Evolutionary conservation across 2,888 invertebrate genomes (phyloP), one percentile per base, ranked within the genome.

Genomic region (Emmelina monodactyla): DNA sequence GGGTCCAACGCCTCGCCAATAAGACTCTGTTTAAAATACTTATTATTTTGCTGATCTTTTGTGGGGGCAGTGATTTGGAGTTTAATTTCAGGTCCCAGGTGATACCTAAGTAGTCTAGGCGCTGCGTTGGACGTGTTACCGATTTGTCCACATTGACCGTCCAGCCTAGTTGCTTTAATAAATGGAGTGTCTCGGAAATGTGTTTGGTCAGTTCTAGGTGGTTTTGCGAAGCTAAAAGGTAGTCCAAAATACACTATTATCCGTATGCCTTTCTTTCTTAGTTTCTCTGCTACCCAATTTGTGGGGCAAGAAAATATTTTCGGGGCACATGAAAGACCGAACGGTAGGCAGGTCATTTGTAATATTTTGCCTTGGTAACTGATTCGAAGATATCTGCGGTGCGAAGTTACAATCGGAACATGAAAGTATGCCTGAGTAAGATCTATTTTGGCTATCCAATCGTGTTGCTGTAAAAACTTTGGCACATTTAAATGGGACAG

Each of bases 261-360:
- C 3, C 25, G 25, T n/a, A 25, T 4, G n/a, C 25, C 25, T 25
- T 25, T 9, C 3, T 25, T 10, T 11, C 25, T 25, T 25, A 25
- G 25, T n/a, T 9, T 25, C 11, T 25, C n/a, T 7, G 25, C 25
- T n/a, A 25, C 25, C 25, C n/a, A 25, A 25, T 25, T 25, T 10
- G n/a, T 25, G 3, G 11, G 3, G 9, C n/a, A 25, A 3, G 25
- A 9, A 25, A 25, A 25, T 3, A 25, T 3, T 25, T 25, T 25
- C n/a, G 25, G 4, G n/a, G n/a, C 25, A 9, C n/a, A n/a, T 3
- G n/a, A 39, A 15, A 48, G 41, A 16, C 47, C 50, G 31, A 47
- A 51, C 19, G 47, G 49, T 31, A 48, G 41, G 38, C 47, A 41
- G 14, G 46, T 46, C 46, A 47, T 46, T 42, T 47, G 47, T 14